Percentiles rank a stretch among this genome's conserved stretches.
Conservation (phyloP, 2,888 invertebrate species). For the Apocheima hispidaria region DNA sequence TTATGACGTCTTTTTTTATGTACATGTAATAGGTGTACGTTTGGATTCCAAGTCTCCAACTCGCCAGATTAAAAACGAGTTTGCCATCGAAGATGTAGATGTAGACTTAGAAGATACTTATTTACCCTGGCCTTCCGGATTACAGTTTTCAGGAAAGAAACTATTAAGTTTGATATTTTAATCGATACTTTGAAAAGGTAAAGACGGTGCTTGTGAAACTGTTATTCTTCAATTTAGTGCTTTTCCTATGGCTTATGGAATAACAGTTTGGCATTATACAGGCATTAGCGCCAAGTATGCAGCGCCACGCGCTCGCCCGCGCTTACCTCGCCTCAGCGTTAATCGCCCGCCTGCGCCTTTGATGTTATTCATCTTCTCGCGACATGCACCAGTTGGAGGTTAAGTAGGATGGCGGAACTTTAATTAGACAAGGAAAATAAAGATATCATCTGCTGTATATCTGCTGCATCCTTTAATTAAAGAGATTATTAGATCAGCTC, state of each 20-base stretch:
- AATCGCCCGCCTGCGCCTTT: background rate
- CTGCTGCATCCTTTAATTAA: background rate
- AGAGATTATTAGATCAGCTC: background rate
- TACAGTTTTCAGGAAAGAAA: too few relatives aligned
- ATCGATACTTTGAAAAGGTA: background rate
- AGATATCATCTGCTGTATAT: too few relatives aligned
- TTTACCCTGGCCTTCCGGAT: too few relatives aligned
- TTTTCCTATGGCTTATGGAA: constrained; percentile 19
- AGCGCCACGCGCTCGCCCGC: constrained; percentile 34
- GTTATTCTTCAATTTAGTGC: background rate
- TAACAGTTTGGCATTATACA: constrained; percentile 52
- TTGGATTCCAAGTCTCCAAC: too few relatives aligned
- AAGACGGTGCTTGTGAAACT: background rate
- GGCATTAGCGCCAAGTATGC: constrained; percentile 45
- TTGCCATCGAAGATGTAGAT: too few relatives aligned
- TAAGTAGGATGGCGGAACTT: constrained; percentile 1
- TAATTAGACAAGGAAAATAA: constrained; percentile 11
- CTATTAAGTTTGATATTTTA: too few relatives aligned
- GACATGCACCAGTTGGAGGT: constrained; percentile 23
- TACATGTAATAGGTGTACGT: too few relatives aligned
- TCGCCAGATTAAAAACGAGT: too few relatives aligned
- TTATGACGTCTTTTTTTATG: too few relatives aligned
- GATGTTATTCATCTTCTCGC: constrained; percentile 29
- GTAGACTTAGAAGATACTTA: too few relatives aligned
- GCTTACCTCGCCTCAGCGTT: background rate